phyloP scores from a whole-genome alignment of 64 coral and sea anemone species.

The Hydrozoanthus tunicans region DNA sequence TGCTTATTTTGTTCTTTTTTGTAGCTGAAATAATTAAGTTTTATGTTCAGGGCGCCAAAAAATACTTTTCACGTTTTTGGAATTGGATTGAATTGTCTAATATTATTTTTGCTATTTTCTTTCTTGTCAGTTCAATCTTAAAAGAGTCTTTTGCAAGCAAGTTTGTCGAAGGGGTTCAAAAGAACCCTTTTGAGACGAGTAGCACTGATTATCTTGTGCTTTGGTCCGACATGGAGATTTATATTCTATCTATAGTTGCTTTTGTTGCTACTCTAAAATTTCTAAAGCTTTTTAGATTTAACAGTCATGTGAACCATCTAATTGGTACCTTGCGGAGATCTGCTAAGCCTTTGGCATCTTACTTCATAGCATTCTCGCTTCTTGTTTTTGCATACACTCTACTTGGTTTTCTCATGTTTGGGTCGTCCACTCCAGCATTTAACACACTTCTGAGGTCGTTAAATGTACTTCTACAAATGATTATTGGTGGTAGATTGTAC shows the following conservation, averaged over 20 bases:
- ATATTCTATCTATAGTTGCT: constrained; percentile 12
- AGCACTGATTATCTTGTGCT: constrained; percentile 26
- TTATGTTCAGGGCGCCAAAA: constrained; percentile 20
- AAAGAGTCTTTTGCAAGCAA: constrained; percentile 28
- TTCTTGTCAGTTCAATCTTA: constrained; percentile 16
- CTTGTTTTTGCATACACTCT: constrained; percentile 21
- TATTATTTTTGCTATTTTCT: constrained; percentile 4
- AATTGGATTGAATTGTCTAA: constrained; percentile 42
- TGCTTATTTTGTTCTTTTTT: constrained; percentile 28
- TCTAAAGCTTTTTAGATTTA: constrained; percentile 33
- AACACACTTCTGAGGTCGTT: neutral
- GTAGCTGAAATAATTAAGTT: constrained; percentile 32
- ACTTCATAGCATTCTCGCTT: neutral
- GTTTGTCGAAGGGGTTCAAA: constrained; percentile 23
- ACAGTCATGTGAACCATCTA: constrained; percentile 27
- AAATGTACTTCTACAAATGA: constrained; percentile 5
- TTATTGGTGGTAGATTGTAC: neutral
- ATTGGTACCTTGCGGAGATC: constrained; percentile 39
- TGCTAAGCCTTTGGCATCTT: constrained; percentile 1
- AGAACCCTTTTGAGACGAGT: constrained; percentile 41
- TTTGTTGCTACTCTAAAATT: constrained; percentile 31
- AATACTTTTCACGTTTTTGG: constrained; percentile 27
- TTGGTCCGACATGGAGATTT: constrained; percentile 24
- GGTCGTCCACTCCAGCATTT: neutral
- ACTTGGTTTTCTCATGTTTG: constrained; percentile 28